Percentiles rank a stretch among this genome's conserved stretches.
phyloP scores from a whole-genome alignment of 2,888 invertebrate species.

The Temnothorax unifasciatus region DNA sequence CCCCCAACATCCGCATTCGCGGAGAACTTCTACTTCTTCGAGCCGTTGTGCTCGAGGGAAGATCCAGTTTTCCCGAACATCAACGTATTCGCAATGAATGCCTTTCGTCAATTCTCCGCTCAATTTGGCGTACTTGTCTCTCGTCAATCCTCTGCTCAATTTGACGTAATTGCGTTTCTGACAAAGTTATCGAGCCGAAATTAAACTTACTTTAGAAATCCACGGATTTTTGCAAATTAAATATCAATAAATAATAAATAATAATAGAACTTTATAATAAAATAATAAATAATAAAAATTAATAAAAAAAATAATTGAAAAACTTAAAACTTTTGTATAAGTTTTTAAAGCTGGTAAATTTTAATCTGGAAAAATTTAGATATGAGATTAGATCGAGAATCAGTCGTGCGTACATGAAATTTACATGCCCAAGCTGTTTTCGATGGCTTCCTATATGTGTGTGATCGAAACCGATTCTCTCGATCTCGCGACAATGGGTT shows the following conservation, averaged over 20 bases:
- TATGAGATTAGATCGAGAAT: background rate
- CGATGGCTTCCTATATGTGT: conserved; percentile 52
- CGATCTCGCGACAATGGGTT: conserved; percentile 69
- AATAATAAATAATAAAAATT: background rate
- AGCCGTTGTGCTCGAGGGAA: conserved; percentile 29
- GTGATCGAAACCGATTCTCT: conserved; percentile 68
- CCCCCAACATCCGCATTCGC: conserved; percentile 30
- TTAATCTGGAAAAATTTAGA: background rate
- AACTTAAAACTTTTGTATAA: background rate
- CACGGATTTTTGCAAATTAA: background rate
- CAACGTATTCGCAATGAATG: conserved; percentile 23
- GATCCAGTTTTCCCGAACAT: conserved; percentile 69
- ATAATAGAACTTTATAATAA: background rate
- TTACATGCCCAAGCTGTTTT: conserved; percentile 44
- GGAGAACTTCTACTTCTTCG: conserved; percentile 20
- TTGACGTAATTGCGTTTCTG: background rate
- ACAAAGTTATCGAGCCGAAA: background rate
- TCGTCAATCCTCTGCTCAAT: background rate
- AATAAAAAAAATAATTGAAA: background rate
- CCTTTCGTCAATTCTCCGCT: background rate
- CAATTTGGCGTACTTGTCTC: background rate
- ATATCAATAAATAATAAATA: background rate
- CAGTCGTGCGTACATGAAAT: conserved; percentile 13
- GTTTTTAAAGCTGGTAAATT: background rate
- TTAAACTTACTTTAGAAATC: background rate